Evolutionary conservation across 1,140 invertebrate species (phyloP), one percentile per base, ranked within the genome.

Genomic region (Dryas iulia): DNA sequence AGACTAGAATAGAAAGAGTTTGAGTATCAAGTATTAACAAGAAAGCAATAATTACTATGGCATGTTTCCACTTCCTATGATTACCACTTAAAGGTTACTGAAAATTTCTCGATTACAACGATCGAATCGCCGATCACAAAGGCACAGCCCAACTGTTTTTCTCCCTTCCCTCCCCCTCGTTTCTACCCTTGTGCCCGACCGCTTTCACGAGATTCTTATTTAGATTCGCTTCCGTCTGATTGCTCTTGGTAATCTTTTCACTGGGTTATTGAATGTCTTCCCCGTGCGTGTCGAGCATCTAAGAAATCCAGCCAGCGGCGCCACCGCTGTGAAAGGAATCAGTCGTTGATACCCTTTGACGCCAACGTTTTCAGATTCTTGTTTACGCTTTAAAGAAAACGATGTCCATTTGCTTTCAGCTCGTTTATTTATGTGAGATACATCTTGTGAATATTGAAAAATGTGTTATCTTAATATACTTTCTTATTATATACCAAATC

Each of bases 161-260:
- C 78, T 75, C 73, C 82, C 53, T 56, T 56, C n/a, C 24, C 53
- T 24, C 53, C 79, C 64, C 75, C 77, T 73, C 74, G 71, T 66
- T 74, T 76, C 79, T 81, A 78, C 78, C 81, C 73, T 69, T 71
- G 69, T 78, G 35, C 83, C 83, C 82, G 71, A 80, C 82, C 86
- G 84, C 86, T 89, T 87, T 84, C 82, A 84, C 80, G 84, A 91
- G 89, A 90, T 90, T 91, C 88, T 90, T 90, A 91, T 91, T 91
- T 91, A 91, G 89, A 90, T 91, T 91, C 85, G 88, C 87, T 91
- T 91, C 86, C 89, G 84, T 90, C 88, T 91, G 89, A 91, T 91
- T 90, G 89, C 89, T 89, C 88, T 89, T 85, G 73, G 87, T 91
- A 90, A 91, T 91, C 88, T 91, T 91, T 91, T 90, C 88, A 88